phyloP scores from a whole-genome alignment of 2,113 vertebrate species.

The Acrocephalus kingi region DNA sequence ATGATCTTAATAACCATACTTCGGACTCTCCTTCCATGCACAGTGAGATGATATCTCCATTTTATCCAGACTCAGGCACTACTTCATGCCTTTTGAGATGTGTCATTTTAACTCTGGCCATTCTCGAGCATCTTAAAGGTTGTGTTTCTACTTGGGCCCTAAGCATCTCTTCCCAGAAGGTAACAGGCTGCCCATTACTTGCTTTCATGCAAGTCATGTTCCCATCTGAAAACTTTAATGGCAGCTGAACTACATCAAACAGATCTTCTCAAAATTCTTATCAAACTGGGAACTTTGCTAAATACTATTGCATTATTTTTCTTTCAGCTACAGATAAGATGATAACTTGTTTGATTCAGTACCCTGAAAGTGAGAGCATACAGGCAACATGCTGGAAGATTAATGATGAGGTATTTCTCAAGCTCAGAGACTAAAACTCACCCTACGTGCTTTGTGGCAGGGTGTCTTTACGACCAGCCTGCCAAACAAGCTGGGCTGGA shows the following conservation, averaged over 20 bases:
- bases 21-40: not conserved
- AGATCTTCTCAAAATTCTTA: not conserved
- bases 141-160: not conserved
- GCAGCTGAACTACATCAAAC: not conserved
- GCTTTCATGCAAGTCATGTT: not conserved
- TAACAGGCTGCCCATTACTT: not conserved
- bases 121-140: not conserved
- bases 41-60: not conserved
- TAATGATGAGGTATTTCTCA: not conserved
- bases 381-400: not conserved
- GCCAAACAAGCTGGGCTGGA: not conserved
- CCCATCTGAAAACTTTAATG: not conserved
- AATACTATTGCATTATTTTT: not conserved
- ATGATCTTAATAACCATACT: not conserved
- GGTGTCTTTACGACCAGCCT: not conserved
- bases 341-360: not conserved
- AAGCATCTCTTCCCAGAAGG: not conserved
- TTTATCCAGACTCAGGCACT: not conserved
- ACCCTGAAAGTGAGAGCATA: not conserved
- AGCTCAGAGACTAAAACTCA: not conserved
- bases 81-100: not conserved
- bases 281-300: not conserved
- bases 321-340: not conserved
- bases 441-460: rapidly evolving
- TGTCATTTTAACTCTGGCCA: not conserved